Percentiles rank a stretch among this genome's conserved stretches.
These are phyloP conservation scores for Habroteleia sp. DNA, from an alignment of 2,888 invertebrate species.

Conservation along the genomic window DNA sequence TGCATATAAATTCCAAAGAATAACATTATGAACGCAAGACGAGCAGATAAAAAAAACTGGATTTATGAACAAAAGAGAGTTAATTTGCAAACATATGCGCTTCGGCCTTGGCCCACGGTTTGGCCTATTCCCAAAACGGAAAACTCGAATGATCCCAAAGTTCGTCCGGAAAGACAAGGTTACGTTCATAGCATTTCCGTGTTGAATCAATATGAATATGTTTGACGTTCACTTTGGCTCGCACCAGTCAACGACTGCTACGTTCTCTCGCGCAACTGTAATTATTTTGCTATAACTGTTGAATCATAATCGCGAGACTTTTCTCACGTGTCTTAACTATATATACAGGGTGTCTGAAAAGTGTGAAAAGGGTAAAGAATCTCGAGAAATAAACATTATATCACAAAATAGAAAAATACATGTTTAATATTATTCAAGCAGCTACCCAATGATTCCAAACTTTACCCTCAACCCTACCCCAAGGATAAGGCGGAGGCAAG, in stretches of 20 bases:
- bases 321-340: no score
- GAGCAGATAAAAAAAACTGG: constrained; percentile 2
- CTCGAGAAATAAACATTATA: no score
- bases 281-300: no score
- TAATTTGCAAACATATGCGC: constrained; percentile 10
- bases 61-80: constrained; percentile 23
- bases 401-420: no score
- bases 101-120: constrained; percentile 58
- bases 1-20: background rate
- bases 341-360: no score
- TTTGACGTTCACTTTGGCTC: constrained; percentile 14
- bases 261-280: background rate
- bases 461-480: no score
- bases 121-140: constrained; percentile 64
- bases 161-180: constrained; percentile 61
- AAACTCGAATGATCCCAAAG: constrained; percentile 54
- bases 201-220: constrained; percentile 30
- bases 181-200: constrained; percentile 22
- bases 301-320: no score
- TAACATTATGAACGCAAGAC: no score
- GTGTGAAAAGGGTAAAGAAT: no score
- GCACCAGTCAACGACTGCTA: background rate
- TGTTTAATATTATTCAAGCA: no score
- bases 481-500: no score
- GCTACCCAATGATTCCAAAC: no score